These are phyloP conservation scores for Poeciliopsis retropinna DNA, from an alignment of 2,113 vertebrate genomes.

Conservation along the genomic window DNA sequence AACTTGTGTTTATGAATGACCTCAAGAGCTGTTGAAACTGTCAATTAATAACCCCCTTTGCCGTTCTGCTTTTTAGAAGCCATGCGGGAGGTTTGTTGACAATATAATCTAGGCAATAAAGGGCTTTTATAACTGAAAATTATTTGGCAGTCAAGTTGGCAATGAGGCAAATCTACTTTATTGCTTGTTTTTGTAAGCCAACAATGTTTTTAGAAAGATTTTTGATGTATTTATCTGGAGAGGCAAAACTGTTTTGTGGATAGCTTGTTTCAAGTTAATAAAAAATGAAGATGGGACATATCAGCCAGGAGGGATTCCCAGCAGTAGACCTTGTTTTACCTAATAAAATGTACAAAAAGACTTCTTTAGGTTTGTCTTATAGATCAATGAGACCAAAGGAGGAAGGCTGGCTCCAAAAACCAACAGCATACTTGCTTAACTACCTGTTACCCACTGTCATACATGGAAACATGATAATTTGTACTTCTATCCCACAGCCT, in stretches of 20 bases:
- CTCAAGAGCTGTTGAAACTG: slow-evolving; percentile 23
- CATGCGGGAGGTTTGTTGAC: not conserved
- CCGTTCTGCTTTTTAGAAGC: slow-evolving; percentile 2
- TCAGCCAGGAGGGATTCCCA: not conserved
- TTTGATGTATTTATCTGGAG: not conserved
- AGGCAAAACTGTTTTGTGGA: not conserved
- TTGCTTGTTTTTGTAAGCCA: not conserved
- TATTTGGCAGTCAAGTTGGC: not conserved
- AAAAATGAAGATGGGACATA: not conserved
- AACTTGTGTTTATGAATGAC: slow-evolving; percentile 46
- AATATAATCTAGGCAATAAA: not conserved
- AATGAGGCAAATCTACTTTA: not conserved
- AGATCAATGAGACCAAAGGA: not conserved
- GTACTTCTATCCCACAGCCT: not conserved
- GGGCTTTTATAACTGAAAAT: not conserved
- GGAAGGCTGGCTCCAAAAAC: not conserved
- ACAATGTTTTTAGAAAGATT: not conserved
- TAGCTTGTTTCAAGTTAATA: not conserved
- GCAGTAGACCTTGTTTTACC: not conserved
- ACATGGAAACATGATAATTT: not conserved
- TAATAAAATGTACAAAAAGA: not conserved
- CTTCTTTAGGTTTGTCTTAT: not conserved
- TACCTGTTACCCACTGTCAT: not conserved
- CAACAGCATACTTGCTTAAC: too few relatives aligned
- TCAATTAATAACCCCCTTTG: slow-evolving; percentile 45